Evolutionary conservation across 2,888 invertebrate species (phyloP).

Genomic region (Calameuta filiformis): DNA sequence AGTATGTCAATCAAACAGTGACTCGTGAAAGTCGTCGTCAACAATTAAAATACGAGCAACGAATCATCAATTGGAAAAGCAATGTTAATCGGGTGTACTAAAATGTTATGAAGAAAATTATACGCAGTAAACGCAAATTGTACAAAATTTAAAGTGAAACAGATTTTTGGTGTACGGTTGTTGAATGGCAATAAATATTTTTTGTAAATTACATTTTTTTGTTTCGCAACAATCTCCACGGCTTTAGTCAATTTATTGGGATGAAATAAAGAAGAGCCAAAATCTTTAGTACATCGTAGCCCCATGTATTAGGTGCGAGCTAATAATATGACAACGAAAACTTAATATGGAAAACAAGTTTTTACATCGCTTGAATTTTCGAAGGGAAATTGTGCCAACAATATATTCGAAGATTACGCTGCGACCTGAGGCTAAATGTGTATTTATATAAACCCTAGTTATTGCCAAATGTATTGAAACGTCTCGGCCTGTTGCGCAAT

Average conservation of each 20-base stretch:
- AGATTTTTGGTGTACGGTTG: background rate
- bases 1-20: background rate
- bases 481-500: background rate
- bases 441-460: background rate
- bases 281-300: background rate
- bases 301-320: background rate
- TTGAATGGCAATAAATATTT: background rate
- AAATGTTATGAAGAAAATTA: background rate
- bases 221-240: background rate
- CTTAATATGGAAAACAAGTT: background rate
- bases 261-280: background rate
- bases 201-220: background rate
- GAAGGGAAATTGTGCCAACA: background rate
- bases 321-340: background rate
- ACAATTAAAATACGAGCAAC: background rate
- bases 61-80: background rate
- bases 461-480: background rate
- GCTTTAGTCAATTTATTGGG: background rate
- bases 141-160: no score
- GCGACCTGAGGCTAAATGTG: background rate
- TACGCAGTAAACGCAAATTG: no score
- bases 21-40: background rate
- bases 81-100: background rate
- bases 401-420: background rate
- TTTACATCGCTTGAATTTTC: background rate